These are phyloP conservation scores for Megaptera novaeangliae DNA, from an alignment of 2,113 vertebrate genomes.

Conservation along the genomic window DNA sequence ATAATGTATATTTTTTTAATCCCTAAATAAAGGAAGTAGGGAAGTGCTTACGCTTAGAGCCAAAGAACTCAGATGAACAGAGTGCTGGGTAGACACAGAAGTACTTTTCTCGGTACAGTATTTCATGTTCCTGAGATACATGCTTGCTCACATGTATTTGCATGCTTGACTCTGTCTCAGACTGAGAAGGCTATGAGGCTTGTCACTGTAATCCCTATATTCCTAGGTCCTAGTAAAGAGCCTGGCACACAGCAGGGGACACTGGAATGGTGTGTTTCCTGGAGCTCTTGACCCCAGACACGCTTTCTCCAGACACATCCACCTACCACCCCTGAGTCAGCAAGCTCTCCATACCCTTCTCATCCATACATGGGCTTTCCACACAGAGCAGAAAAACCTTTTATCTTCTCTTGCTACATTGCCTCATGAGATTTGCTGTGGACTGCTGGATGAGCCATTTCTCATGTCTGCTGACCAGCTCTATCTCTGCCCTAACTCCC, in stretches of 20 bases:
- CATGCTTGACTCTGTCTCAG: no score
- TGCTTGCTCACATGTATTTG: background rate
- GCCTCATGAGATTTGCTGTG: background rate
- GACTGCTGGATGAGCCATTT: background rate
- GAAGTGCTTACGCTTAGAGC: background rate
- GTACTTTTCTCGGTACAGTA: background rate
- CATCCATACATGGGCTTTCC: background rate
- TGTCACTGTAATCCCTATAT: background rate
- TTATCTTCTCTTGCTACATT: background rate
- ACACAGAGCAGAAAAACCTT: background rate
- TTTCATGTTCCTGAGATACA: background rate
- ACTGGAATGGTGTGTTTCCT: background rate
- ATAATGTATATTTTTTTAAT: background rate
- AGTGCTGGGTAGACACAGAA: fast-evolving
- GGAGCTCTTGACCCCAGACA: background rate
- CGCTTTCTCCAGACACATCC: background rate
- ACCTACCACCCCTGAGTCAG: background rate
- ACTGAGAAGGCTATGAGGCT: background rate
- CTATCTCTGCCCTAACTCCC: background rate
- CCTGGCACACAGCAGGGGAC: background rate
- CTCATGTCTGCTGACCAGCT: background rate
- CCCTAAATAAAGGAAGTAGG: background rate
- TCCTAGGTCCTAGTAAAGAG: no score
- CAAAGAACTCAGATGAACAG: background rate
- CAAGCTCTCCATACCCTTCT: background rate